phyloP scores from a whole-genome alignment of 2,888 invertebrate species.

The Vandiemenella viatica region DNA sequence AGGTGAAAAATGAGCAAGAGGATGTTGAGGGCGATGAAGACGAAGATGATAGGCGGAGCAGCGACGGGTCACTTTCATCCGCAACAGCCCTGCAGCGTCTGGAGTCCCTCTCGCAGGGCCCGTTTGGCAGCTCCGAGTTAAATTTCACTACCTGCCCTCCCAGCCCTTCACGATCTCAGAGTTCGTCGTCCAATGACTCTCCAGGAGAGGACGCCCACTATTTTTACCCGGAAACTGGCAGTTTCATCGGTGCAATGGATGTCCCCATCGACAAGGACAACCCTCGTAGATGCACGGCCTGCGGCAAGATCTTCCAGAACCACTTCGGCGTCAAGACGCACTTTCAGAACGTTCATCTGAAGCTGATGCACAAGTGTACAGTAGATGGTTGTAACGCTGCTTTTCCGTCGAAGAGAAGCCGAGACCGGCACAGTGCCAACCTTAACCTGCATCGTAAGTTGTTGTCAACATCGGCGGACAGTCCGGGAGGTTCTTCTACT shows the following conservation, averaged over 20 bases:
- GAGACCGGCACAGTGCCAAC: conserved; percentile 86
- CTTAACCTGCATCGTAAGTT: conserved; percentile 81
- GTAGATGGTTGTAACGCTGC: conserved; percentile 90
- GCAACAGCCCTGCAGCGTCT: conserved; percentile 59
- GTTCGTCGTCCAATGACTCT: conserved; percentile 37
- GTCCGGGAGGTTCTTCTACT: conserved; percentile 32
- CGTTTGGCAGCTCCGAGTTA: conserved; percentile 42
- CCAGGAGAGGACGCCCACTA: conserved; percentile 42
- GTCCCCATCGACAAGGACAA: conserved; percentile 86
- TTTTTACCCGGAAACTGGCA: conserved; percentile 51
- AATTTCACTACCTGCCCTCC: conserved; percentile 34
- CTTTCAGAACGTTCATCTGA: conserved; percentile 89
- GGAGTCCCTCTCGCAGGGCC: conserved; percentile 65
- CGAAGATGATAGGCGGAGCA: conserved; percentile 25
- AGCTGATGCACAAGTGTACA: conserved; percentile 88
- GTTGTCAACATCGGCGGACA: conserved; percentile 50
- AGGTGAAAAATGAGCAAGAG: conserved; percentile 24
- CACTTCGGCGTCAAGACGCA: conserved; percentile 87
- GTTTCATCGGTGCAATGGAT: conserved; percentile 57
- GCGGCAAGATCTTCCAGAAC: conserved; percentile 86
- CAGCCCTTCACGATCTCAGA: conserved; percentile 42
- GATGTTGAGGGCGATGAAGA: conserved; percentile 24
- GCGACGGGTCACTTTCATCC: conserved; percentile 43
- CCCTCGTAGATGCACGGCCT: conserved; percentile 78
- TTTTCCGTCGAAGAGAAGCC: conserved; percentile 81